A percentile compares a stretch with the other conserved stretches of the same genome.
phyloP scores from a whole-genome alignment of 2,797 vertebrate genomes.

The Rhabdophis nuchalis region DNA sequence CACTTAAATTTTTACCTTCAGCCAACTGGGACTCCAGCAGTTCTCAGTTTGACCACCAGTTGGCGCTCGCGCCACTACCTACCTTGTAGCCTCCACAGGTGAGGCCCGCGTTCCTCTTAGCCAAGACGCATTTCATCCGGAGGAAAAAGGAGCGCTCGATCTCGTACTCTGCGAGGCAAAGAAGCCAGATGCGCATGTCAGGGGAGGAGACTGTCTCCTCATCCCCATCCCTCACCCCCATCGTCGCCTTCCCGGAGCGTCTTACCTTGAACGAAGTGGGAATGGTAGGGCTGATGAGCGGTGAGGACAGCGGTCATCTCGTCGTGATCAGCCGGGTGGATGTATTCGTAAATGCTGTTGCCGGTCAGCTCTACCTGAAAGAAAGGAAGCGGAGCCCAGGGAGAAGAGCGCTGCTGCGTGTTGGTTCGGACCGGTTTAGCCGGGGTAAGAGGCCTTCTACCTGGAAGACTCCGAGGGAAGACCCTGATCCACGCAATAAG shows the following conservation, averaged over 20 bases:
- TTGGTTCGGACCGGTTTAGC: neutral
- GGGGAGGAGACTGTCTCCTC: neutral
- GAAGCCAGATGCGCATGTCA: neutral
- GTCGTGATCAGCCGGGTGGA: conserved; percentile 94
- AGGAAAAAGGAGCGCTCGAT: conserved; percentile 96
- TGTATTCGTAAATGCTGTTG: conserved; percentile 97
- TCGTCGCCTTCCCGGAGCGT: neutral
- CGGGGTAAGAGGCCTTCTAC: neutral
- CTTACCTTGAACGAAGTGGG: conserved; percentile 94
- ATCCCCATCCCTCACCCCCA: too few species aligned
- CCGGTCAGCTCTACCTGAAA: conserved; percentile 97
- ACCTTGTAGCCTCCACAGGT: conserved; percentile 99
- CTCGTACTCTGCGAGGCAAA: conserved; percentile 82
- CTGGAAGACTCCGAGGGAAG: neutral
- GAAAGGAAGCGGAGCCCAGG: conserved; percentile 33
- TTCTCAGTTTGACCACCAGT: neutral
- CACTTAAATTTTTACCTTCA: neutral
- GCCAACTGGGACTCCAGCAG: neutral
- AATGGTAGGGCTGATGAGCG: conserved; percentile 93
- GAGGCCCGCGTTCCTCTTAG: conserved; percentile 93
- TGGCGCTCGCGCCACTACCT: conserved; percentile 18
- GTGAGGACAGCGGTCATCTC: conserved; percentile 97
- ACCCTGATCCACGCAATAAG: neutral
- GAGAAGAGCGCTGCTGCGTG: neutral
- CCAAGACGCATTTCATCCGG: conserved; percentile 96